Conservation (phyloP, 2,113 vertebrate species). For the Plecotus auritus region DNA sequence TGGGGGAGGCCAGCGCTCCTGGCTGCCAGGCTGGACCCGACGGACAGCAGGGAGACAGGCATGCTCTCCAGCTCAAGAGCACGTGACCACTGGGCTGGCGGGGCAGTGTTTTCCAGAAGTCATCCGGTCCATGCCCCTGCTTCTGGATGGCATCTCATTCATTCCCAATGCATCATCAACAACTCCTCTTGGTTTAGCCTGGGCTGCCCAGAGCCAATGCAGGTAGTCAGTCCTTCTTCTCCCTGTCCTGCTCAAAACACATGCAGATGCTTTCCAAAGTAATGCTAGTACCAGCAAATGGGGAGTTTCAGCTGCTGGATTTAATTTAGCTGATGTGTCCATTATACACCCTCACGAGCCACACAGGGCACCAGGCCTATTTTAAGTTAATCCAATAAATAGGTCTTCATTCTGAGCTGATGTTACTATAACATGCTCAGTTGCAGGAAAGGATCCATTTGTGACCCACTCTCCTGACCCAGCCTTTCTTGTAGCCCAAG, state of each 20-base stretch:
- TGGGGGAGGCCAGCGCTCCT: background rate
- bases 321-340: conserved; percentile 30
- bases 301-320: conserved; percentile 21
- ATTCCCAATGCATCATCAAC: accelerated
- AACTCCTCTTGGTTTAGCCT: background rate
- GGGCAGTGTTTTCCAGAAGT: background rate
- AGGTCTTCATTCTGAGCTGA: conserved; percentile 49
- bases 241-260: background rate
- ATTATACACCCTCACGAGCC: conserved; percentile 17
- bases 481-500: background rate
- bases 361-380: background rate
- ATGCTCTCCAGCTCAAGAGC: background rate
- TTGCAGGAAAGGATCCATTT: background rate
- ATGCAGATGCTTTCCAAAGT: background rate
- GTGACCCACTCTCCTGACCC: background rate
- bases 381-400: conserved; percentile 56
- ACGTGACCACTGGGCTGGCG: background rate
- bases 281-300: background rate
- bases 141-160: background rate
- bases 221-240: background rate
- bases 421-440: background rate
- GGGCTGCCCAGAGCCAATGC: background rate
- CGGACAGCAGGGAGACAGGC: background rate
- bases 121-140: background rate
- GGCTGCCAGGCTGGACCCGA: background rate